These are phyloP conservation scores for Actenoides lindsayi DNA, from an alignment of 2,113 vertebrate species.

Conservation along the genomic window DNA sequence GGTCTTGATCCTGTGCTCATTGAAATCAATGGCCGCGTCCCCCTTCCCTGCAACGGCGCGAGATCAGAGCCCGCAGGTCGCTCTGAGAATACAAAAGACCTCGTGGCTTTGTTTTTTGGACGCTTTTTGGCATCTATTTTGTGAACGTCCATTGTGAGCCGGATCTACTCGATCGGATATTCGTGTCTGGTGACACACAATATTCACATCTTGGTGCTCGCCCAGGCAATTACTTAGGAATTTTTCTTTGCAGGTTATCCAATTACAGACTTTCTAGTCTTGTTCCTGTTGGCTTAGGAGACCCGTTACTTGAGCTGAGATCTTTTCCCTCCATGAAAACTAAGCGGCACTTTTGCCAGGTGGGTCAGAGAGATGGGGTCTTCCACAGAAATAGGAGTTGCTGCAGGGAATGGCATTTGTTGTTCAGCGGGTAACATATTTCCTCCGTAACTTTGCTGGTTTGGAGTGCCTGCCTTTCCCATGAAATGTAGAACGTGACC, in stretches of 20 bases:
- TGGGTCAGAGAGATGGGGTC: background rate
- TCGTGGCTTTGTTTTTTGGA: background rate
- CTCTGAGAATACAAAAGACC: background rate
- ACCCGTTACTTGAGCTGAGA: background rate
- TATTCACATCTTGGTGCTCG: background rate
- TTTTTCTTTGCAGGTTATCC: background rate
- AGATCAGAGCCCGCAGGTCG: background rate
- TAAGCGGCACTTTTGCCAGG: background rate
- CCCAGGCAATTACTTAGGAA: background rate
- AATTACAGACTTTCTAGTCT: background rate
- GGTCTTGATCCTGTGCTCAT: slow-evolving; percentile 50
- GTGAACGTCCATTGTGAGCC: background rate
- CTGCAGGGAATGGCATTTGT: background rate
- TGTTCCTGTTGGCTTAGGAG: background rate
- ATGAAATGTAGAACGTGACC: slow-evolving; percentile 6
- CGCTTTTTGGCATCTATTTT: background rate
- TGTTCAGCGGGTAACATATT: background rate
- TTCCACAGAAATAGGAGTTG: background rate
- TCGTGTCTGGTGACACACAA: background rate
- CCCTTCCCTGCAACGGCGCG: background rate
- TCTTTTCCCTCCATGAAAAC: background rate
- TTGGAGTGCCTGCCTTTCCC: slow-evolving; percentile 24
- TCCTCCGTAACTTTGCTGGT: background rate
- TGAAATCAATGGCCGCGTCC: slow-evolving; percentile 48
- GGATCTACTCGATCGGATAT: accelerated